Percentiles rank a stretch among this genome's conserved stretches.
These are phyloP conservation scores for Adrianichthys oophorus DNA, from an alignment of 2,797 vertebrate genomes.

Conservation along the genomic window DNA sequence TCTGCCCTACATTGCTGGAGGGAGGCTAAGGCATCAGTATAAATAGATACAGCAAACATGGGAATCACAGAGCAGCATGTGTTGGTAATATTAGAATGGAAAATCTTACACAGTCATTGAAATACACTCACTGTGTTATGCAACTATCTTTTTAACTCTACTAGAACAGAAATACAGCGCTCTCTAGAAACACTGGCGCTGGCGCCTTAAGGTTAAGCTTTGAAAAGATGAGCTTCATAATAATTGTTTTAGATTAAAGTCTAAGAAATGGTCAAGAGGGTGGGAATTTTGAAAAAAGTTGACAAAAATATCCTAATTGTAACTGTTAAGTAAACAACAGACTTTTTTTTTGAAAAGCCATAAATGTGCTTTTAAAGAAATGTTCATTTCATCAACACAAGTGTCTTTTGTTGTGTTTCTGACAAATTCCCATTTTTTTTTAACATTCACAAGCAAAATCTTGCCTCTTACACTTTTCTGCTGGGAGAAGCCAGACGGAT, in stretches of 20 bases:
- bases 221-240: background rate
- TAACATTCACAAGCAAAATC: no score
- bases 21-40: conserved; percentile 60
- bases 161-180: conserved; percentile 65
- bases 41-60: conserved; percentile 70
- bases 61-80: conserved; percentile 72
- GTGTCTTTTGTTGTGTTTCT: no score
- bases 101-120: conserved; percentile 77
- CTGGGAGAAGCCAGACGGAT: no score
- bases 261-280: background rate
- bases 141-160: conserved; percentile 70
- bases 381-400: no score
- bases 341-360: no score
- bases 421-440: no score
- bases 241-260: background rate
- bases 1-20: conserved; percentile 46
- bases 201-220: conserved; percentile 52
- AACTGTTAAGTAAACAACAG: background rate
- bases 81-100: conserved; percentile 81
- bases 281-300: background rate
- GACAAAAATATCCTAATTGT: background rate
- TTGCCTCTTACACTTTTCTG: no score
- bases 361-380: no score
- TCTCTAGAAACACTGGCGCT: conserved; percentile 65
- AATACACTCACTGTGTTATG: conserved; percentile 69